phyloP scores from a whole-genome alignment of 2,888 invertebrate species.

The Tipula vernalis region DNA sequence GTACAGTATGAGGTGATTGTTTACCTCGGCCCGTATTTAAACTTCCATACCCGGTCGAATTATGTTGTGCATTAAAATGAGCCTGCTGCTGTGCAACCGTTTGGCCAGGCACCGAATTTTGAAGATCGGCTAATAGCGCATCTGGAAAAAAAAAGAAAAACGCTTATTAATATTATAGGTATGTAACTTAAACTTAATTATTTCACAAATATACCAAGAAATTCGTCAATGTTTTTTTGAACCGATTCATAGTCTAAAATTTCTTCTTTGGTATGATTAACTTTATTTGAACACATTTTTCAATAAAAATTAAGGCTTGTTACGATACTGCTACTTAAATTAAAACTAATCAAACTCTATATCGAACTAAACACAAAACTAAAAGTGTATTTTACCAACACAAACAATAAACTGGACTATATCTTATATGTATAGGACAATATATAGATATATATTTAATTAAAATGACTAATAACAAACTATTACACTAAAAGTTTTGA shows the following conservation, averaged over 20 bases:
- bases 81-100: slow-evolving; percentile 29
- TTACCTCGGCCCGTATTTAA: slow-evolving; percentile 54
- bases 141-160: slow-evolving; percentile 48
- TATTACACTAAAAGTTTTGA: background rate
- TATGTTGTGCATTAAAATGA: slow-evolving; percentile 28
- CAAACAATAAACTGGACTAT: background rate
- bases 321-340: background rate
- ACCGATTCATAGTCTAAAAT: background rate
- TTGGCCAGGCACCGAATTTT: slow-evolving; percentile 71
- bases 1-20: slow-evolving; percentile 37
- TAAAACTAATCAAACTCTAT: background rate
- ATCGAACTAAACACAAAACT: background rate
- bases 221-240: slow-evolving; percentile 6
- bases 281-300: background rate
- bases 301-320: background rate
- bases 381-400: background rate
- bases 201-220: background rate
- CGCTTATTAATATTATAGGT: background rate
- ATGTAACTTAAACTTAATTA: background rate
- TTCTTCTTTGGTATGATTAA: background rate
- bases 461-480: background rate
- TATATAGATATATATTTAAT: background rate
- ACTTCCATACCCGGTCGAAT: slow-evolving; percentile 63
- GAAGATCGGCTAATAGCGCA: slow-evolving; percentile 88
- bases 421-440: background rate